Evolutionary conservation across 2,113 vertebrate genomes (phyloP).

Genomic region (Miniopterus natalensis): DNA sequence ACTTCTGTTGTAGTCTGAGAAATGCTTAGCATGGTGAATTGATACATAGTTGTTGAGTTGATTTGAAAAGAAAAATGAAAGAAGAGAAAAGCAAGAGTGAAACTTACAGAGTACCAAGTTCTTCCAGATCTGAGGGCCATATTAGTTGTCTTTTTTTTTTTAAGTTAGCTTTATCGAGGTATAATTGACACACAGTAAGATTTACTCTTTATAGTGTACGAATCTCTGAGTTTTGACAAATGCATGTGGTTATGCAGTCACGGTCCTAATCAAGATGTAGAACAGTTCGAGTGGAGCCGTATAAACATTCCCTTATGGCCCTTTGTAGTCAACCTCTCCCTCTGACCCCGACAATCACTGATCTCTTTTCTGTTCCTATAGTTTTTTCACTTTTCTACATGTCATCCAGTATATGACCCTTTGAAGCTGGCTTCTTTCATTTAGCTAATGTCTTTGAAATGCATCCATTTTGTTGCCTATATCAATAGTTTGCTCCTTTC

Average conservation of each 20-base stretch:
- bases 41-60: background rate
- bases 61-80: background rate
- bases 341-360: background rate
- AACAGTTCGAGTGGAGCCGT: background rate
- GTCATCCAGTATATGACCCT: background rate
- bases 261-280: background rate
- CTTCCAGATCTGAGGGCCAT: background rate
- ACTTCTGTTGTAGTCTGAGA: background rate
- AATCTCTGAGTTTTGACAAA: background rate
- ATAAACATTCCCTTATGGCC: background rate
- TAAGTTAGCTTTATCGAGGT: background rate
- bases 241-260: background rate
- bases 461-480: background rate
- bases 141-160: background rate
- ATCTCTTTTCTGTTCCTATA: background rate
- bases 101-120: background rate
- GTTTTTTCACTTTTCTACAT: background rate
- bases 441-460: background rate
- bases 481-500: background rate
- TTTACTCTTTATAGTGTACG: background rate
- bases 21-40: background rate
- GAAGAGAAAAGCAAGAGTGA: background rate
- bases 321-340: background rate
- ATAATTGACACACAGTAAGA: background rate
- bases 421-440: constrained; percentile 49